Evolutionary conservation across 2,888 invertebrate species (phyloP).

Genomic region (Drosophila koepferae): DNA sequence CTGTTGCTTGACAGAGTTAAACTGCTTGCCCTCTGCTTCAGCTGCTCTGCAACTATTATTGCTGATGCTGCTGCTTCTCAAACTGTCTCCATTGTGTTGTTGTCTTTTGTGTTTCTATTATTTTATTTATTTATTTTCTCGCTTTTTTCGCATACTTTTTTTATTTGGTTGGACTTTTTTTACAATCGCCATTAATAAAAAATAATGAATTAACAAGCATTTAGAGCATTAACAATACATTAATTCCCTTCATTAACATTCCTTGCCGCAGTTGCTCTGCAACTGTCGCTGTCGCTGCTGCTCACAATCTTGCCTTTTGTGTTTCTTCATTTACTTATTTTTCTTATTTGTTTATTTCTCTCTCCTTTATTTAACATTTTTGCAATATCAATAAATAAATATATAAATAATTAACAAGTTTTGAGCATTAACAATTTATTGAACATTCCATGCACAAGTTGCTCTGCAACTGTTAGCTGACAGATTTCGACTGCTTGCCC

Average conservation of each 20-base stretch:
- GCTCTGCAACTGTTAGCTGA: no score
- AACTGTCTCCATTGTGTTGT: not conserved
- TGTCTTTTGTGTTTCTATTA: not conserved
- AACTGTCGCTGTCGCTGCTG: not conserved
- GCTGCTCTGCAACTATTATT: conserved; percentile 3
- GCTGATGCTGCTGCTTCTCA: not conserved
- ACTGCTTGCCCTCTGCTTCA: conserved; percentile 2
- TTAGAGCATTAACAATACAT: not conserved
- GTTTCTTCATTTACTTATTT: not conserved
- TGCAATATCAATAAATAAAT: no score
- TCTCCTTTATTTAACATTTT: conserved; percentile 5
- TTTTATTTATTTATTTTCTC: conserved; percentile 1
- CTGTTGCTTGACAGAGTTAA: not conserved
- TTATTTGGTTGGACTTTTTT: not conserved
- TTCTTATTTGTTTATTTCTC: not conserved
- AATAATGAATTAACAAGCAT: not conserved
- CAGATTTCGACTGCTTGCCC: no score
- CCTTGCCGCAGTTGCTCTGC: not conserved
- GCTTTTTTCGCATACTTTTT: not conserved
- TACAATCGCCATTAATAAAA: not conserved
- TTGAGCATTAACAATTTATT: no score
- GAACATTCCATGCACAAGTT: no score
- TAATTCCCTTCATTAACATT: not conserved
- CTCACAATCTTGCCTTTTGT: not conserved
- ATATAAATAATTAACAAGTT: no score